Evolutionary conservation across 2,113 vertebrate species (phyloP).

Genomic region (Sinocyclocheilus anophthalmus): DNA sequence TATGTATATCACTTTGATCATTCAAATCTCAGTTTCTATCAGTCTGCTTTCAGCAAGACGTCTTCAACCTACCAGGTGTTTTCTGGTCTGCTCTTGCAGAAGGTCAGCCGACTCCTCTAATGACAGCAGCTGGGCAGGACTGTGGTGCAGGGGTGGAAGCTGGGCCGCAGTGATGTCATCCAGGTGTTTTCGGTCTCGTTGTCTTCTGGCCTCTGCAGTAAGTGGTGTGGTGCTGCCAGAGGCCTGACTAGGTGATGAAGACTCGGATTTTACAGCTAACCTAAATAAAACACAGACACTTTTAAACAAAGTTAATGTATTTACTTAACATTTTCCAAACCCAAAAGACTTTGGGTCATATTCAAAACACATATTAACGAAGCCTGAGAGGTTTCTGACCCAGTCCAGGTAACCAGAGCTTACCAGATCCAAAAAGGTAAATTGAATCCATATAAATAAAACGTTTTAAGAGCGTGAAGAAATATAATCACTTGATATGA

Average conservation of each 20-base stretch:
- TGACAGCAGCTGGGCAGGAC: constrained; percentile 80
- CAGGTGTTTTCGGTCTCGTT: constrained; percentile 84
- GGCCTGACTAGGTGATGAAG: constrained; percentile 67
- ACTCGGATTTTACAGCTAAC: constrained; percentile 72
- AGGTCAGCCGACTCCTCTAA: constrained; percentile 85
- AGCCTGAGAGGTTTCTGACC: background rate
- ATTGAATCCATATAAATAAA: background rate
- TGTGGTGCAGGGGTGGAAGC: constrained; percentile 83
- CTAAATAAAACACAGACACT: constrained; percentile 63
- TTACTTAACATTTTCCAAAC: background rate
- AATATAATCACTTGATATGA: background rate
- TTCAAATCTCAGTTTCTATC: background rate
- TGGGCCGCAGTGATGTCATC: constrained; percentile 90
- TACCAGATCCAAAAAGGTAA: background rate
- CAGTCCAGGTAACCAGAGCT: background rate
- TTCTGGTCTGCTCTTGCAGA: constrained; percentile 81
- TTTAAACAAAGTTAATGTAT: background rate
- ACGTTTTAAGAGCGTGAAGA: background rate
- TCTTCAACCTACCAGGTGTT: constrained; percentile 78
- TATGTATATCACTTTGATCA: background rate
- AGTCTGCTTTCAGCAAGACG: background rate
- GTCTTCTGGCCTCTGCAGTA: constrained; percentile 75
- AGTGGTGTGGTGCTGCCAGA: constrained; percentile 64
- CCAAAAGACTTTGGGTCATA: no score
- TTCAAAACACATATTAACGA: no score